Evolutionary conservation across 2,888 invertebrate genomes (phyloP).

Genomic region (Anagyrus pseudococci): DNA sequence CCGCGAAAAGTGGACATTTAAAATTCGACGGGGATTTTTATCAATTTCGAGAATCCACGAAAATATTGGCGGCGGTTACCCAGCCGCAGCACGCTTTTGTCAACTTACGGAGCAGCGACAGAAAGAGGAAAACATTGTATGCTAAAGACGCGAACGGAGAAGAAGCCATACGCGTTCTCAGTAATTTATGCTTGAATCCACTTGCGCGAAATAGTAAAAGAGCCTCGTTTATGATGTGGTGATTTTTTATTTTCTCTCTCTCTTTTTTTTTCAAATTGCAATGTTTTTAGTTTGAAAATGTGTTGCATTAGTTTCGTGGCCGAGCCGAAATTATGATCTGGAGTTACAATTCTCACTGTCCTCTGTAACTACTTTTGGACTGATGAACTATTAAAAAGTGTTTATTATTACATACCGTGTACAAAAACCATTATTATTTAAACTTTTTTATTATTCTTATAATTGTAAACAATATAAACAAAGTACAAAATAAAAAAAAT

Average conservation of each 20-base stretch:
- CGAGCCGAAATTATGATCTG: too few species aligned
- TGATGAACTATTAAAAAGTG: too few species aligned
- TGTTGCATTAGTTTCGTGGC: too few species aligned
- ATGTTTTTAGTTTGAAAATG: too few species aligned
- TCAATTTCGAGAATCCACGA: conserved; percentile 38
- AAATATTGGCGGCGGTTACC: conserved; percentile 8
- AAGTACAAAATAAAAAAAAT: too few species aligned
- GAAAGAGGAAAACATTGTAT: conserved; percentile 55
- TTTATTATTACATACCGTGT: too few species aligned
- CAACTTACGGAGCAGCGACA: conserved; percentile 33
- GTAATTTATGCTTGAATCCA: conserved; percentile 56
- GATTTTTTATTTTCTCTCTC: conserved; percentile 11
- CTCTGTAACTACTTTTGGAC: too few species aligned
- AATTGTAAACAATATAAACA: too few species aligned
- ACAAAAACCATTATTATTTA: too few species aligned
- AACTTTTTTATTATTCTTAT: too few species aligned
- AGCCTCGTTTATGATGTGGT: conserved; percentile 58
- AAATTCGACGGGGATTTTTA: conserved; percentile 5
- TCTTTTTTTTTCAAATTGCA: background rate
- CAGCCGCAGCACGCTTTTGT: conserved; percentile 9
- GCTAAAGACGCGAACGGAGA: conserved; percentile 54
- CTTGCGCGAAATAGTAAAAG: conserved; percentile 52
- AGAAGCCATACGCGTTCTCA: conserved; percentile 54
- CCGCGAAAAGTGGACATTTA: conserved; percentile 1
- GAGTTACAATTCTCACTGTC: too few species aligned